Percentiles rank a stretch among this genome's conserved stretches.
Evolutionary conservation across 2,888 invertebrate genomes (phyloP).

Genomic region (Craniophora ligustri): DNA sequence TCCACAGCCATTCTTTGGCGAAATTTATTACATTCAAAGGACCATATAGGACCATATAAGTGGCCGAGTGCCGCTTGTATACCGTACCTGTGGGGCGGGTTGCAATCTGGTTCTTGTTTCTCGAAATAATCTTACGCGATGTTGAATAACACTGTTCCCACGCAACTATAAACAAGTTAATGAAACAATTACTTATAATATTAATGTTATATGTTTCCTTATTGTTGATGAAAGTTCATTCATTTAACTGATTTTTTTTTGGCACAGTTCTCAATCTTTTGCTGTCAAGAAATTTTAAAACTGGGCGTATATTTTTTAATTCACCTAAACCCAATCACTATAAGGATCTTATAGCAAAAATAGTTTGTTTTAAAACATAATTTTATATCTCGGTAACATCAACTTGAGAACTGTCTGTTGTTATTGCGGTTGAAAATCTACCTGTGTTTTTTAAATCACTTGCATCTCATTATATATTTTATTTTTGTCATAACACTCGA

Average conservation of each 20-base stretch:
- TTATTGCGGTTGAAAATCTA: no score
- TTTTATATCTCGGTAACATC: no score
- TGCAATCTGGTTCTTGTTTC: conserved; percentile 47
- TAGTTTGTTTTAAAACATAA: no score
- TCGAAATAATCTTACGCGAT: conserved; percentile 51
- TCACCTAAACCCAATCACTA: no score
- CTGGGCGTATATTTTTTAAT: no score
- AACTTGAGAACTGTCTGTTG: no score
- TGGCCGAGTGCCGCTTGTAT: conserved; percentile 8
- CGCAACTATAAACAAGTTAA: conserved; percentile 36
- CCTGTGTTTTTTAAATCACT: no score
- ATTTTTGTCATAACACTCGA: no score
- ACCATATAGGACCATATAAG: conserved; percentile 3
- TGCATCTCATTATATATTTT: no score
- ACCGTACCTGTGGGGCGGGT: conserved; percentile 32
- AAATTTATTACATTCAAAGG: conserved; percentile 3
- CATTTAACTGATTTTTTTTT: conserved; percentile 7
- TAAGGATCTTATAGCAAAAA: no score
- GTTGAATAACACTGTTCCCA: conserved; percentile 55
- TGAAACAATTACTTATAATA: conserved; percentile 39
- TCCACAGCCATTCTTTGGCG: neutral
- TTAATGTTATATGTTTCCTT: conserved; percentile 25
- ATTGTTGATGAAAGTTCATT: conserved; percentile 27
- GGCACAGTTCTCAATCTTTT: neutral
- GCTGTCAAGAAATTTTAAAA: neutral